These are phyloP conservation scores for Emydoidea blandingii DNA, from an alignment of 2,797 vertebrate genomes.

Conservation along the genomic window DNA sequence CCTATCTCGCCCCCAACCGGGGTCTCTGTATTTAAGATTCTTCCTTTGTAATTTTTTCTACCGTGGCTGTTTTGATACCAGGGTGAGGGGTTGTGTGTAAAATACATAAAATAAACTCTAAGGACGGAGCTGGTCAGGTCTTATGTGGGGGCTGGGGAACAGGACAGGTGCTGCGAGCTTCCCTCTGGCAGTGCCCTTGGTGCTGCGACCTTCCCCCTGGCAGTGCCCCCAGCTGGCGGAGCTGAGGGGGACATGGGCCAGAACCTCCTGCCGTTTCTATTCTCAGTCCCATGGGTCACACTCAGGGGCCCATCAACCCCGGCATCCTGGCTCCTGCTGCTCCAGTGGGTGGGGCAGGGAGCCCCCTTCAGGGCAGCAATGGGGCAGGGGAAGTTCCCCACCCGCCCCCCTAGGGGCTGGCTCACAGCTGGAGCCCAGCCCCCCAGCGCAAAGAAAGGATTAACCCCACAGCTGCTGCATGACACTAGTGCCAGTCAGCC, in stretches of 20 bases:
- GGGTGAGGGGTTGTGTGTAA: not conserved
- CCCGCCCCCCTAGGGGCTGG: too few relatives aligned
- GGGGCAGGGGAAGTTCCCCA: too few relatives aligned
- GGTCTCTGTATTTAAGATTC: not conserved
- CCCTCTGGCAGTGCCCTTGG: not conserved
- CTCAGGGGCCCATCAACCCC: not conserved
- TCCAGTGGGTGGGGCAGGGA: not conserved
- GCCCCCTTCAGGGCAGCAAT: not conserved
- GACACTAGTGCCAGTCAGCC: not conserved
- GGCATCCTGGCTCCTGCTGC: not conserved
- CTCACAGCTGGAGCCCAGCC: not conserved
- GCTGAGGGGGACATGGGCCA: not conserved
- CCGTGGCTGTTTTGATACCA: not conserved
- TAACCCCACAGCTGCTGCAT: not conserved
- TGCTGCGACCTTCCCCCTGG: not conserved
- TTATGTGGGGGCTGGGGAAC: not conserved
- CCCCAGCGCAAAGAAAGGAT: not conserved
- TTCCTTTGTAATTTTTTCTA: not conserved
- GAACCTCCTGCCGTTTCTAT: not conserved
- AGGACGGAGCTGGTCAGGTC: not conserved
- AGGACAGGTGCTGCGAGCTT: not conserved
- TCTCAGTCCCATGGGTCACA: not conserved
- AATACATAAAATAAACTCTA: not conserved
- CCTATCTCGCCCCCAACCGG: accelerated
- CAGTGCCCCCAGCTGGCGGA: not conserved